These are phyloP conservation scores for Brachionus paranguensis DNA, from an alignment of 1,140 invertebrate species.

Conservation along the genomic window DNA sequence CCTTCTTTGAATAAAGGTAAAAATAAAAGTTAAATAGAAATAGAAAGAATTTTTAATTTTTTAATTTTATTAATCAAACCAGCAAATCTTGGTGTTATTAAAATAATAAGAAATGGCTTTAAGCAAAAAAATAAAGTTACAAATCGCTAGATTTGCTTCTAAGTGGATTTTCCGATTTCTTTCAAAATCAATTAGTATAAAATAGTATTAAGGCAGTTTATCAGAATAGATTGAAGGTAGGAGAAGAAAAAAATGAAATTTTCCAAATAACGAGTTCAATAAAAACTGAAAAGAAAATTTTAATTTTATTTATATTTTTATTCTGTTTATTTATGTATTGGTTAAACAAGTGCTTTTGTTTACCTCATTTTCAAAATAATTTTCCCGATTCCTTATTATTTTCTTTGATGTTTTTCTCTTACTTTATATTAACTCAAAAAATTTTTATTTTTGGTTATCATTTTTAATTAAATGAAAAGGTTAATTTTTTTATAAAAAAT, in stretches of 20 bases:
- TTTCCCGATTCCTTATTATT: neutral
- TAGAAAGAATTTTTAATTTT: no score
- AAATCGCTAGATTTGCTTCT: neutral
- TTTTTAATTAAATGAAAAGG: no score
- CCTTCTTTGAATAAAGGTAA: no score
- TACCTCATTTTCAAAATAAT: neutral
- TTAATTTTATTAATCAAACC: no score
- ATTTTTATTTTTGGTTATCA: neutral
- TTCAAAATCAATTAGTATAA: constrained; percentile 1
- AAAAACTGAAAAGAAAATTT: neutral
- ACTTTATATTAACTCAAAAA: neutral
- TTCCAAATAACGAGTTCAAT: constrained; percentile 21
- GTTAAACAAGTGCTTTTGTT: neutral
- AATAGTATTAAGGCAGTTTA: neutral
- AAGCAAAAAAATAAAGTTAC: neutral
- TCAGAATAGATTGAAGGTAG: neutral
- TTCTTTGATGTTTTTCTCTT: neutral
- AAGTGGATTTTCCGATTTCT: neutral
- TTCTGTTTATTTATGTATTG: neutral
- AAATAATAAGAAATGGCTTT: neutral
- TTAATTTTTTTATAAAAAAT: no score
- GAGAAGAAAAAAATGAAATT: neutral
- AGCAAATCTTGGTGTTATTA: neutral
- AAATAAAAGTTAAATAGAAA: no score
- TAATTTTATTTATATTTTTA: neutral